Conservation (phyloP, 2,888 invertebrate genomes). For the Acrocera orbiculus region DNA sequence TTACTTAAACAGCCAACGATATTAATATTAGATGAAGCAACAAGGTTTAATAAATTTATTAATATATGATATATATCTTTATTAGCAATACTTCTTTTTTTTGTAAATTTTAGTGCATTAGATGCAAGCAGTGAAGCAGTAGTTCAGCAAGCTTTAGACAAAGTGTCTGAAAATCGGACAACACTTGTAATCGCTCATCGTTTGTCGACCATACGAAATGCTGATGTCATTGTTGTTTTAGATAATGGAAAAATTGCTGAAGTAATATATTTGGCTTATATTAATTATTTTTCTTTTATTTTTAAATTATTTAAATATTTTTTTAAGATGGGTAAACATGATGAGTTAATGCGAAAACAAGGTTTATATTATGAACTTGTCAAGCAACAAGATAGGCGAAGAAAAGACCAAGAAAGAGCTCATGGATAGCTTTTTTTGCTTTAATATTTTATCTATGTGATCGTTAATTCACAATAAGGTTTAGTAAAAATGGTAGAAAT, state of each 20-base stretch:
- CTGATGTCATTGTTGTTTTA: slow-evolving; percentile 81
- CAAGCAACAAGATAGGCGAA: slow-evolving; percentile 48
- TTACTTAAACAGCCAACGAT: slow-evolving; percentile 78
- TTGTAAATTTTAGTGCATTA: slow-evolving; percentile 49
- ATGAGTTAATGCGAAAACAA: slow-evolving; percentile 51
- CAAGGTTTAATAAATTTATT: slow-evolving; percentile 49
- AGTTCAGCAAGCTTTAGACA: slow-evolving; percentile 77
- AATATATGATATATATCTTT: neutral
- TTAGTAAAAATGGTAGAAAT: too few relatives aligned
- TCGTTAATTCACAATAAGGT: too few relatives aligned
- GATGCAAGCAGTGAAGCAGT: slow-evolving; percentile 84
- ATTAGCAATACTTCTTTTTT: slow-evolving; percentile 2
- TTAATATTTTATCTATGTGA: too few relatives aligned
- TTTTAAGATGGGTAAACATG: slow-evolving; percentile 65
- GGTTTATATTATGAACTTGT: slow-evolving; percentile 77
- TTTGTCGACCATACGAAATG: slow-evolving; percentile 77
- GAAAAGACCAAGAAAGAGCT: too few relatives aligned
- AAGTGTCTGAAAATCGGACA: slow-evolving; percentile 66
- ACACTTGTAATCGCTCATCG: slow-evolving; percentile 92
- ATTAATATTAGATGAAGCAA: slow-evolving; percentile 85
- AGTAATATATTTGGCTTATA: slow-evolving; percentile 32
- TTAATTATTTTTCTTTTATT: neutral
- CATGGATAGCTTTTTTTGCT: too few relatives aligned
- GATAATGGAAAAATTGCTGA: slow-evolving; percentile 69
- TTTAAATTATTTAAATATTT: slow-evolving; percentile 8